Base-by-base conservation (phyloP, 2,797 vertebrate species). In the Sebastes jordani region DNA sequence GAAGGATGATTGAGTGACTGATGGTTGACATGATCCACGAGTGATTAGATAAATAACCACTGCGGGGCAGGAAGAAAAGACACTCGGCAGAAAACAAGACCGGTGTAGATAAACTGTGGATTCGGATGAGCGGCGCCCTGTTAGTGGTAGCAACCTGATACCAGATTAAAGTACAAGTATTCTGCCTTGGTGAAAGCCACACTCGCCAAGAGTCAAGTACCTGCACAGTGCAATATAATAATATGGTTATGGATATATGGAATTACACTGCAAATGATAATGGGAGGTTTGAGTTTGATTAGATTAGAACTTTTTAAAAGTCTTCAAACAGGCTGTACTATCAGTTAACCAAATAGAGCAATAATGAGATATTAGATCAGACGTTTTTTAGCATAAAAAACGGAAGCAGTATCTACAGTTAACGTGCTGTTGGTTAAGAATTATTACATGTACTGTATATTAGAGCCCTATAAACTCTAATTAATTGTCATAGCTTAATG, bases 1-100 rank as follows among this genome's bases (percentile, higher is more conserved):
- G 69, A 83, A 30, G 46, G 73, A 60, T 56, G 77, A 80, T 36
- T 75, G 83, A 85, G 66, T 81, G 85, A 78, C 54, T 85, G 81
- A 76, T 70, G 70, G 23, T 46, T 68, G 86, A 81, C 74, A 59
- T 67, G 76, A 85, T 78, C 55, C 42, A 22, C 11, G 29, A 89
- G 81, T 49, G 78, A 80, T 64, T 32, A 29, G 69, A 80, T 76
- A 77, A 80, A 89, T 78, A 82, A 68, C 42, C 27, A 46, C 78
- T 64, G 81, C 7, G 2, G 13, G 66, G 63, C 60, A 78, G 54
- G n/a, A 74, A 70, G 38, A 67, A 60, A 67, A 80, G 62, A 69
- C 74, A 55, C 55, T 27, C 30, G 62, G 60, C 66, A 70, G 54
- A 66, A 82, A 80, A 77, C 66, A 62, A 71, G 79, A 80, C 72